A percentile compares a stretch with the other conserved stretches of the same genome.
Evolutionary conservation across 2,888 invertebrate species (phyloP).

Genomic region (Synergus laeviventris): DNA sequence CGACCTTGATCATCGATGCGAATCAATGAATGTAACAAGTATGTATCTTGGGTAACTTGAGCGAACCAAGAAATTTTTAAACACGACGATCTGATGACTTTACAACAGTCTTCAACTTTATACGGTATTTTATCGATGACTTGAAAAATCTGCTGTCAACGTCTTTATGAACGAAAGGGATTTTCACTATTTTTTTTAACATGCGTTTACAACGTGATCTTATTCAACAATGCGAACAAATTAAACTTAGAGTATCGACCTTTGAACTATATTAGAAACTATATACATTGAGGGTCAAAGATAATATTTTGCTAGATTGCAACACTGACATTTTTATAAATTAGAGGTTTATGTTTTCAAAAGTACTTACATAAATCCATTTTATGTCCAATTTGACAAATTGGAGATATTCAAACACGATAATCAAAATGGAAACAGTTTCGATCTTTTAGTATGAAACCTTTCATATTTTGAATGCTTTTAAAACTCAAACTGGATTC

Average conservation of each 20-base stretch:
- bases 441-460: neutral
- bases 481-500: neutral
- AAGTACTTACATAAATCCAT: neutral
- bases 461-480: neutral
- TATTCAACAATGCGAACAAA: neutral
- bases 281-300: neutral
- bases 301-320: neutral
- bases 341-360: neutral
- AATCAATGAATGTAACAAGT: neutral
- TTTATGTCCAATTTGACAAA: neutral
- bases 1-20: neutral
- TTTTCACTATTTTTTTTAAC: neutral
- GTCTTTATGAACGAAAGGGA: neutral
- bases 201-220: neutral
- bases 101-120: neutral
- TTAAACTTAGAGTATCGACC: neutral
- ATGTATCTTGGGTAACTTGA: neutral
- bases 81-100: neutral
- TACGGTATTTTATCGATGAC: neutral
- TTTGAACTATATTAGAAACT: neutral
- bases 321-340: neutral
- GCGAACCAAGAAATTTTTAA: neutral
- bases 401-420: neutral
- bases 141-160: neutral
- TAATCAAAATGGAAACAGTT: neutral